Evolutionary conservation across 2,888 invertebrate species (phyloP).

Genomic region (Autographa pulchrina): DNA sequence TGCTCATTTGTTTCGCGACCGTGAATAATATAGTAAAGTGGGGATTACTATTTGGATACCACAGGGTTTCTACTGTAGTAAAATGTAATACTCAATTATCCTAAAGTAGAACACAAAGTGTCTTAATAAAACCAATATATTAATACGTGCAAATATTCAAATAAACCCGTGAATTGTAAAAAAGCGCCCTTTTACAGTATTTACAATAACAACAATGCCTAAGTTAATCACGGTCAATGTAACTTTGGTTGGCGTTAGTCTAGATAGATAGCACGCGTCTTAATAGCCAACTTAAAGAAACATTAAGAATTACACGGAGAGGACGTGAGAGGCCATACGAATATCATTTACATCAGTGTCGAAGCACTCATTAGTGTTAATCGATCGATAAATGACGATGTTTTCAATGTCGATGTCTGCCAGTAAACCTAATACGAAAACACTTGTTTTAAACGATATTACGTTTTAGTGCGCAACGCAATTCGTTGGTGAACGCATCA

Average conservation of each 20-base stretch:
- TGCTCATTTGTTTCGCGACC: too few relatives aligned
- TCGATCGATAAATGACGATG: slow-evolving; percentile 5
- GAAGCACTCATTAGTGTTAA: slow-evolving; percentile 5
- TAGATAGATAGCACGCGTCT: not conserved
- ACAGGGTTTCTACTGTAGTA: too few relatives aligned
- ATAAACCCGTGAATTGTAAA: too few relatives aligned
- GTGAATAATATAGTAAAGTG: too few relatives aligned
- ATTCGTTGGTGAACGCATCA: not conserved
- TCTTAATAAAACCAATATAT: too few relatives aligned
- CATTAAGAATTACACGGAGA: not conserved
- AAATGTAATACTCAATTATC: too few relatives aligned
- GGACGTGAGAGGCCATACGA: not conserved
- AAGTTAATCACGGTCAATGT: too few relatives aligned
- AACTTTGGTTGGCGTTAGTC: not conserved
- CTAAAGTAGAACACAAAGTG: too few relatives aligned
- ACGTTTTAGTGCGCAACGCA: not conserved
- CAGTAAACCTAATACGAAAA: not conserved
- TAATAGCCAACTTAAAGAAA: not conserved
- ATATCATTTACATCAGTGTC: not conserved
- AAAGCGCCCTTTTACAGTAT: too few relatives aligned
- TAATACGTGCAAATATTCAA: too few relatives aligned
- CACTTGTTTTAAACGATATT: not conserved
- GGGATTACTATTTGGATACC: too few relatives aligned
- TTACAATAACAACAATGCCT: too few relatives aligned
- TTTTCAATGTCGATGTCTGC: not conserved